A percentile compares a stretch with the other conserved stretches of the same genome.
Conservation (phyloP, 2,797 vertebrate species). For the Alauda arvensis region DNA sequence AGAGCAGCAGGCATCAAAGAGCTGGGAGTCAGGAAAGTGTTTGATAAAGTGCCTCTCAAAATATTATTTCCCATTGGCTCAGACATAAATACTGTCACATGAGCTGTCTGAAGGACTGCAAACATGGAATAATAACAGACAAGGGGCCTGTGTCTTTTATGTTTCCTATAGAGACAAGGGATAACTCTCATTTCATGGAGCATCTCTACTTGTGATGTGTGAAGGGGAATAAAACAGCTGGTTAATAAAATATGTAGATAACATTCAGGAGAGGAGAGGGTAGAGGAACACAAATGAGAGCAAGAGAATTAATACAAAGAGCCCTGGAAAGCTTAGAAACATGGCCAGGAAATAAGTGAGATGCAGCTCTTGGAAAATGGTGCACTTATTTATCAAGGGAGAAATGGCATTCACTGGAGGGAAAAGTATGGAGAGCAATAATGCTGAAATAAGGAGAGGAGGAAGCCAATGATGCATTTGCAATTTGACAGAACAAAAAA, state of each 20-base stretch:
- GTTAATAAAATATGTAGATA: conserved; percentile 41
- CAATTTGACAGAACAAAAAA: neutral
- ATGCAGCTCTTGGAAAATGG: conserved; percentile 4
- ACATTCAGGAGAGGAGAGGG: neutral
- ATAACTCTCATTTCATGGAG: neutral
- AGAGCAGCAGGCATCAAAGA: conserved; percentile 39
- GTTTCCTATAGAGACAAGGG: neutral
- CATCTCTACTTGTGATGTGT: neutral
- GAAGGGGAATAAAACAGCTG: neutral
- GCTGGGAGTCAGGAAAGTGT: neutral
- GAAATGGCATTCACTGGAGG: neutral
- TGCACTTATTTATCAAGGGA: neutral
- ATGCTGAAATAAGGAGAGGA: neutral
- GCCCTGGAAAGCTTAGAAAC: neutral
- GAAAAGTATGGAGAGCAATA: conserved; percentile 1
- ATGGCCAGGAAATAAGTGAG: neutral
- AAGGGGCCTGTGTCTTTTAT: neutral
- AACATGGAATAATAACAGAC: conserved; percentile 8
- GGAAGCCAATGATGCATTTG: neutral
- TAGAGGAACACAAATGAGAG: neutral
- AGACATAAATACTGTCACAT: conserved; percentile 22
- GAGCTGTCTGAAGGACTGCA: conserved; percentile 26
- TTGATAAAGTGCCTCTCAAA: conserved; percentile 35
- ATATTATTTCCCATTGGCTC: conserved; percentile 27
- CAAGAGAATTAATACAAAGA: neutral